phyloP scores from a whole-genome alignment of 2,888 invertebrate genomes.

The Polyommatus iphigenia region DNA sequence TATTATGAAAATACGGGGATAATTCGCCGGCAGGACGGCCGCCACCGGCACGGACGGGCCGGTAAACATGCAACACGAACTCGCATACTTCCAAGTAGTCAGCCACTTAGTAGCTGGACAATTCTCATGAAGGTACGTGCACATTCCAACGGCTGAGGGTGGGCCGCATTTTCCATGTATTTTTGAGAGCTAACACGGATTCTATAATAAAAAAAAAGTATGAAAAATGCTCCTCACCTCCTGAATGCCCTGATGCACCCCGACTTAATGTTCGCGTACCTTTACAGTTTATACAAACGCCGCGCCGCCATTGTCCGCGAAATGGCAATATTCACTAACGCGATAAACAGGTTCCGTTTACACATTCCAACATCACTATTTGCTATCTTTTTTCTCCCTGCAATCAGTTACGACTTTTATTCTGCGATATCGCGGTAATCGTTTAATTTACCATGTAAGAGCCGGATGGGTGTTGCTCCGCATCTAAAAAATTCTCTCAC shows the following conservation, averaged over 20 bases:
- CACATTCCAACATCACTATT: constrained; percentile 37
- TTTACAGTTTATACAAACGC: constrained; percentile 35
- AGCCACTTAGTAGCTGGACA: constrained; percentile 45
- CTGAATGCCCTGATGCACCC: not conserved
- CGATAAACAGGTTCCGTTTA: constrained; percentile 42
- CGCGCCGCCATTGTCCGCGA: constrained; percentile 47
- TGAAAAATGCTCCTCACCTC: too few relatives aligned
- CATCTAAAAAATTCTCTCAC: not conserved
- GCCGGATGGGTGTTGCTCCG: not conserved
- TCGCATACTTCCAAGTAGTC: constrained; percentile 42
- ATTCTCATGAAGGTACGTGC: constrained; percentile 40
- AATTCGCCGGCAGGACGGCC: constrained; percentile 44
- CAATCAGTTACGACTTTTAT: constrained; percentile 32
- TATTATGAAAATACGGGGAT: constrained; percentile 70
- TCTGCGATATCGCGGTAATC: constrained; percentile 35
- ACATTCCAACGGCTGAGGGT: not conserved
- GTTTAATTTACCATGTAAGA: constrained; percentile 1
- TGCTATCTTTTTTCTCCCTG: constrained; percentile 36
- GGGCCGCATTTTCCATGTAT: not conserved
- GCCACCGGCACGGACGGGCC: constrained; percentile 45
- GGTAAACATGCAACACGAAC: constrained; percentile 64
- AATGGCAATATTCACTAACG: constrained; percentile 40
- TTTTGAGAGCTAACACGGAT: not conserved
- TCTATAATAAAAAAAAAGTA: too few relatives aligned
- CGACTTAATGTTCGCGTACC: not conserved